Base-by-base conservation (phyloP, 2,113 vertebrate species). In the Megaceryle maxima region DNA sequence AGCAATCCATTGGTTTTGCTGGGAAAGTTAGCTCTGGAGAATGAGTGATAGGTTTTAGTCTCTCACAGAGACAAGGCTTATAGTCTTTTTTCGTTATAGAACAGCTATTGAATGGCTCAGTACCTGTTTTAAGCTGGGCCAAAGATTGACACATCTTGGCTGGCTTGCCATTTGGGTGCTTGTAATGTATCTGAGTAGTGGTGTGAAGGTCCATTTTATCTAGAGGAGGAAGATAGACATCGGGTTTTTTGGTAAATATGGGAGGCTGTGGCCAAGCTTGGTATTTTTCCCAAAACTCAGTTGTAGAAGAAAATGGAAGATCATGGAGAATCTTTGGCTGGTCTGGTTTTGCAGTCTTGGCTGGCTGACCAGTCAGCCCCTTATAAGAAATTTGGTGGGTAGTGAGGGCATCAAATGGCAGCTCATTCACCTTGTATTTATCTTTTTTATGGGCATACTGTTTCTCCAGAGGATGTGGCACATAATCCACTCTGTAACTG, bases 401-500 rank as follows among this genome's bases (percentile, higher is more conserved):
- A 63, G 97, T 98, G 29, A 98, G 84, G 35, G 73, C 94, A 46
- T 97, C 90, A 37, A 98, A 97, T 44, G 97, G 97, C 25, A 74
- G 16, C 2, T 94, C 74, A 72, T 9, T 97, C 72, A 75, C 91
- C 50, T 86, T 97, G 57, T 96, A 94, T 67, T 91, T 92, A 25
- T 93, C 78, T 24, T 60, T 56, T 51, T 96, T 53, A 1, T 63
- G 88, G 16, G 80, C 74, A 57, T 50, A 84, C 50, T 35, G 64
- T 59, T 98, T 94, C 85, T 97, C 72, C 60, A 97, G 6, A 28
- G 94, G 89, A 76, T 97, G 96, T 33, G 64, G 21, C 43, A 98
- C 20, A 1, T 98, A 99, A 76, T 96, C 97, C 39, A 85, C 57
- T 75, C 95, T 98, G 46, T 98, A 98, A 97, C 70, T 98, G 17